Evolutionary conservation across 1,140 invertebrate species (phyloP), one percentile per base, ranked within the genome.

Genomic region (Bicyclus anynana): DNA sequence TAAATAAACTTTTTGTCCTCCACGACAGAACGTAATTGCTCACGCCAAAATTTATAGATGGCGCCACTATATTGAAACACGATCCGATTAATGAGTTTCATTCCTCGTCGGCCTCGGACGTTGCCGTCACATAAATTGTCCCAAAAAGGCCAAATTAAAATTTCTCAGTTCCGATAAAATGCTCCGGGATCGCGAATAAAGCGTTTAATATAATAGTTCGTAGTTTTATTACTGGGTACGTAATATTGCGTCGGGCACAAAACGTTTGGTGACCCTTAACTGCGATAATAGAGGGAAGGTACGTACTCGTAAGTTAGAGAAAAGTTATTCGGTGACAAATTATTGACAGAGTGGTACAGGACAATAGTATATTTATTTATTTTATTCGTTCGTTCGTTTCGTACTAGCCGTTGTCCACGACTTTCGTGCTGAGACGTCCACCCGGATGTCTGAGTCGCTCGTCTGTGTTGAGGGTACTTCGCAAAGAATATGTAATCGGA

Each of bases 51-150:
- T 75, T 75, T 74, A 78, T 72, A 57, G 69, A 62, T 65, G 69
- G 61, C 60, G 62, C 56, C 46, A 54, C 63, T 64, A 70, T 70
- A 79, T 78, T 76, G 71, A 75, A 68, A 61, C 63, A 50, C 64
- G 61, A 67, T 65, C 40, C 55, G 65, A 75, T 72, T 73, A 75
- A 78, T 78, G 75, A 75, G 66, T 74, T 75, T 72, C 52, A 59
- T 59, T 65, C 53, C 33, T 26, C 14, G 3, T 35, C 37, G 47
- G 40, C 52, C 48, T 47, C 27, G 27, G 49, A 52, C 56, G 47
- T 49, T 46, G 29, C 37, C 26, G 23, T 27, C 53, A 49, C 62
- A 65, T 65, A 65, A 65, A 65, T 65, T 59, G 50, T 53, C 53
- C 46, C 50, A 57, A 65, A 65, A 65, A 53, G 29, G 48, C 29